Conservation (phyloP, 2,797 vertebrate genomes). For the Chloroceryle amazona region DNA sequence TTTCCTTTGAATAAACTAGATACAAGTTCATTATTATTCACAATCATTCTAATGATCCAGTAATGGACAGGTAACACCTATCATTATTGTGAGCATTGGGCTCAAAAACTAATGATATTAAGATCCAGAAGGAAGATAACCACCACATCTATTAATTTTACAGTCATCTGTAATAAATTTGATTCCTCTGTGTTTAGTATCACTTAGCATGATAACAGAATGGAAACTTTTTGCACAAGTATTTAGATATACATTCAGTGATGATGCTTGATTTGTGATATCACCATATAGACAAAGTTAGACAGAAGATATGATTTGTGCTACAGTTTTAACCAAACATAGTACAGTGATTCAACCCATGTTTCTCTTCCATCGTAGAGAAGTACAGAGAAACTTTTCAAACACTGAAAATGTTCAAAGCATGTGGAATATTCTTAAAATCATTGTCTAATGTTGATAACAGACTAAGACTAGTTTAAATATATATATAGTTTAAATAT, state of each 20-base stretch:
- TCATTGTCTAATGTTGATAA: neutral
- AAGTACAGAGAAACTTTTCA: neutral
- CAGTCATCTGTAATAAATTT: neutral
- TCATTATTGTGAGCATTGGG: neutral
- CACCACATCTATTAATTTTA: neutral
- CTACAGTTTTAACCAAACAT: neutral
- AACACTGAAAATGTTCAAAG: neutral
- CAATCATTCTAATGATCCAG: neutral
- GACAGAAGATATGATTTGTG: neutral
- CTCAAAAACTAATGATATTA: neutral
- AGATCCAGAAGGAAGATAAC: neutral
- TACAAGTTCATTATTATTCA: neutral
- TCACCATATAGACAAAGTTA: neutral
- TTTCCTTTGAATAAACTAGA: neutral
- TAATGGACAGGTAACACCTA: neutral
- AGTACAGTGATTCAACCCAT: neutral
- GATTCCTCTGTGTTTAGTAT: neutral
- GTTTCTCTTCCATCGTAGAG: neutral
- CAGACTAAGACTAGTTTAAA: neutral
- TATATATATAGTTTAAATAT: neutral
- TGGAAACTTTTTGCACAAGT: neutral
- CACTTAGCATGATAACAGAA: neutral
- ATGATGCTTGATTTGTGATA: neutral
- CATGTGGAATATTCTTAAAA: neutral
- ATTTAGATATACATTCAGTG: neutral